These are phyloP conservation scores for Campylorhamphus procurvoides DNA, from an alignment of 2,113 vertebrate species.

Conservation along the genomic window DNA sequence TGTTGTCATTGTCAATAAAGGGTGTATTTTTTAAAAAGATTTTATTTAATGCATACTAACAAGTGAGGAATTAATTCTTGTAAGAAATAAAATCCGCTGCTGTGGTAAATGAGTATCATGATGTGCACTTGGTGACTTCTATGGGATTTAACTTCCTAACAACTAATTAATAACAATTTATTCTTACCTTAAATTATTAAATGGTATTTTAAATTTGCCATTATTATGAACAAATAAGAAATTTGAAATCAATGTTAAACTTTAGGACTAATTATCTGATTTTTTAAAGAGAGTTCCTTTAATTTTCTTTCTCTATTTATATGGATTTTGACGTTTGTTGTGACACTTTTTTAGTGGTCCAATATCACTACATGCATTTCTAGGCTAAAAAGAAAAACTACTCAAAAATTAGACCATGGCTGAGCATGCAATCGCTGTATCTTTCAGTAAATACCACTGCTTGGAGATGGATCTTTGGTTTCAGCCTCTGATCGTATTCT, in stretches of 20 bases:
- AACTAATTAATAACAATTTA: neutral
- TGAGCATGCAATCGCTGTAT: fast-evolving
- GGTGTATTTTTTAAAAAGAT: no score
- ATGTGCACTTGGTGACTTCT: neutral
- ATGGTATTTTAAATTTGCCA: neutral
- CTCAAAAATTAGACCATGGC: neutral
- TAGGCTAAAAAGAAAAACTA: neutral
- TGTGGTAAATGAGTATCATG: neutral
- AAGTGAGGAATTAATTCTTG: neutral
- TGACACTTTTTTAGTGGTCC: neutral
- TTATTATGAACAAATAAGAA: neutral
- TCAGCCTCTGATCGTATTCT: neutral
- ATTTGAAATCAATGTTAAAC: neutral
- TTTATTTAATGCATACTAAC: neutral
- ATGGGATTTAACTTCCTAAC: neutral
- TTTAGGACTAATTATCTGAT: neutral
- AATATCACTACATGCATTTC: neutral
- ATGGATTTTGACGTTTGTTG: neutral
- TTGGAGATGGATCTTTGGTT: neutral
- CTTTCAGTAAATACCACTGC: neutral
- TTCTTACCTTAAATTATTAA: neutral
- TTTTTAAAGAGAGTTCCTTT: neutral
- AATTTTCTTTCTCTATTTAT: neutral
- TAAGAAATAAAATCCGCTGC: neutral
- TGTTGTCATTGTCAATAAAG: neutral